phyloP scores from a whole-genome alignment of 2,797 vertebrate genomes.

The Tenualosa thibaudeaui region DNA sequence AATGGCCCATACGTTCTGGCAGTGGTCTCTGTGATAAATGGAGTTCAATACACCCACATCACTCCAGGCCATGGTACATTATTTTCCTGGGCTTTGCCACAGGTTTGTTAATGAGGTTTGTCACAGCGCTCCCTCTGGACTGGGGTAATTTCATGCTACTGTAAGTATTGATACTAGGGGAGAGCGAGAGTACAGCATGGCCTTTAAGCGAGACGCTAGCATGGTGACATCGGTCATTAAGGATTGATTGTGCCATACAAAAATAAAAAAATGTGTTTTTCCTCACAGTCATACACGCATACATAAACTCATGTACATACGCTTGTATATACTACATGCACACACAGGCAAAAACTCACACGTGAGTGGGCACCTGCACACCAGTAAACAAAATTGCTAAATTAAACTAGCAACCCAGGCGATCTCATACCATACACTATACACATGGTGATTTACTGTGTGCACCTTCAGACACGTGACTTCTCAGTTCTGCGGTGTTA shows the following conservation, averaged over 20 bases:
- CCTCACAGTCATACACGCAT: not conserved
- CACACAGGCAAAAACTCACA: not conserved
- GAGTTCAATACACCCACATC: slow-evolving; percentile 25
- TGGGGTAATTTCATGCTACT: slow-evolving; percentile 77
- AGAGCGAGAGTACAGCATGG: slow-evolving; percentile 60
- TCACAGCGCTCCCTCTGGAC: slow-evolving; percentile 70
- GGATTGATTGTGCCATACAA: slow-evolving; percentile 42
- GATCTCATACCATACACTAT: not conserved
- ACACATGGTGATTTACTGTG: not conserved
- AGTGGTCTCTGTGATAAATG: slow-evolving; percentile 10
- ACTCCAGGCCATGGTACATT: slow-evolving; percentile 37
- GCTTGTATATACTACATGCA: not conserved
- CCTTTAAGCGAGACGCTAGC: slow-evolving; percentile 39
- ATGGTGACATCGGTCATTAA: slow-evolving; percentile 37
- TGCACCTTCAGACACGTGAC: not conserved
- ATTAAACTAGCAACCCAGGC: not conserved
- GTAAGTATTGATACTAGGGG: slow-evolving; percentile 75
- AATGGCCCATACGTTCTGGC: slow-evolving; percentile 16
- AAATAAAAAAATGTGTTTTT: not conserved
- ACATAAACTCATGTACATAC: not conserved
- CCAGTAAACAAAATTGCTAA: not conserved
- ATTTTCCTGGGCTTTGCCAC: slow-evolving; percentile 68
- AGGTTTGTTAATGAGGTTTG: slow-evolving; percentile 74
- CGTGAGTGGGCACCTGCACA: not conserved
- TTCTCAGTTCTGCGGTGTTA: not conserved